These are phyloP conservation scores for Operophtera brumata DNA, from an alignment of 2,888 invertebrate species.

Conservation along the genomic window DNA sequence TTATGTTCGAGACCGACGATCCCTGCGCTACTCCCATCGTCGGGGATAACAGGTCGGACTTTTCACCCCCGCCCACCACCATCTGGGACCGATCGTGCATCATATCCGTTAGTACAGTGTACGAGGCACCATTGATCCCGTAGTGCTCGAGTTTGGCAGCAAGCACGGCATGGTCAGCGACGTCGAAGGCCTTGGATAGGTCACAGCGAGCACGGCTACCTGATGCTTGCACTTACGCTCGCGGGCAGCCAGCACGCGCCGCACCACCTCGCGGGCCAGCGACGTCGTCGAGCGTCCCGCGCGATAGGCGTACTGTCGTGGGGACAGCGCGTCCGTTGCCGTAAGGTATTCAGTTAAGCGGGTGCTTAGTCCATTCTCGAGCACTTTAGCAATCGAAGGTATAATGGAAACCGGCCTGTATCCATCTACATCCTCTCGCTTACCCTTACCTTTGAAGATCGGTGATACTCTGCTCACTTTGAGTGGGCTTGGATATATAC, in stretches of 20 bases:
- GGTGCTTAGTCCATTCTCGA: conserved; percentile 11
- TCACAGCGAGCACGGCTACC: conserved; percentile 10
- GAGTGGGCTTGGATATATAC: neutral
- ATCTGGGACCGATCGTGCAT: too few species aligned
- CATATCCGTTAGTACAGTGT: too few species aligned
- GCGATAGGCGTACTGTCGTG: neutral
- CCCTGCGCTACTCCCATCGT: too few species aligned
- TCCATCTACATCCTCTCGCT: conserved; percentile 2
- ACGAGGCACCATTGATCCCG: too few species aligned
- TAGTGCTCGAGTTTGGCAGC: too few species aligned
- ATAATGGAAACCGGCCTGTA: conserved; percentile 19
- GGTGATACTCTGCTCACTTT: conserved; percentile 12
- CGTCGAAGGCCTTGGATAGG: conserved; percentile 10
- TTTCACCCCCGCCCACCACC: too few species aligned
- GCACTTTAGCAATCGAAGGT: conserved; percentile 11
- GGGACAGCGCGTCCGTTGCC: neutral
- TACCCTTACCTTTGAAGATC: conserved; percentile 15
- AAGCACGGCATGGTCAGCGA: too few species aligned
- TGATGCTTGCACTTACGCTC: neutral
- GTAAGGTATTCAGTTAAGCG: neutral
- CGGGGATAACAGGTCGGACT: too few species aligned
- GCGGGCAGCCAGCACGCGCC: conserved; percentile 1
- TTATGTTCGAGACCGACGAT: too few species aligned
- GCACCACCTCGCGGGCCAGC: neutral
- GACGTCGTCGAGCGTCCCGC: neutral